A percentile compares a stretch with the other conserved stretches of the same genome.
Evolutionary conservation across 2,797 vertebrate species (phyloP).

Genomic region (Anguilla obscura): DNA sequence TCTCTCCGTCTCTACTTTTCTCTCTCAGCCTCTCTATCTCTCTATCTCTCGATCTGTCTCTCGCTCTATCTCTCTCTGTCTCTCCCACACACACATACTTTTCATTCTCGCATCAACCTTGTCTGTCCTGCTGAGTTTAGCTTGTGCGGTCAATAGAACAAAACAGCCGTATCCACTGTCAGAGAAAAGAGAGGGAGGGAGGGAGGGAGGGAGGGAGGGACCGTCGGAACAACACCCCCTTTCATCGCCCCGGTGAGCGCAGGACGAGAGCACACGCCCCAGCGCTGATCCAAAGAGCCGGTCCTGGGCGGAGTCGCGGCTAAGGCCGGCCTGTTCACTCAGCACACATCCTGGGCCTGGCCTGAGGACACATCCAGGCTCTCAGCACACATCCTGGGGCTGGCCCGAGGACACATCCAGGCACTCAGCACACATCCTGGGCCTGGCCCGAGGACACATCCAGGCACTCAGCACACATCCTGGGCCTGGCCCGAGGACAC

Average conservation of each 20-base stretch:
- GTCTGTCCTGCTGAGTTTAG: not conserved
- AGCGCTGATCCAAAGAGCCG: not conserved
- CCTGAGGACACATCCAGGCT: not conserved
- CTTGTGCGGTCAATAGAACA: not conserved
- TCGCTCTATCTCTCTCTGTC: not conserved
- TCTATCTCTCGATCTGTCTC: not conserved
- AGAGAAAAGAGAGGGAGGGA: not conserved
- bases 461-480: too few species aligned
- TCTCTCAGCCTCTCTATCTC: too few species aligned
- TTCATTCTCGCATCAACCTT: not conserved
- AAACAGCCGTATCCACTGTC: not conserved
- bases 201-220: not conserved
- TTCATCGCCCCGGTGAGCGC: not conserved
- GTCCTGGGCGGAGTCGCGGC: not conserved
- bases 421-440: not conserved
- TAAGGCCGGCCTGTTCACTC: not conserved
- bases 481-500: not conserved
- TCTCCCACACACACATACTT: not conserved
- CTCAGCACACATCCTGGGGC: not conserved
- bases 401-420: not conserved
- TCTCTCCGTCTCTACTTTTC: not conserved
- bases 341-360: not conserved
- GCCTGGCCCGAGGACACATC: too few species aligned
- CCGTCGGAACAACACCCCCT: not conserved
- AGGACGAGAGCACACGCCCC: not conserved